Conservation (phyloP, 2,888 invertebrate species). For the Cheilosia pagana region DNA sequence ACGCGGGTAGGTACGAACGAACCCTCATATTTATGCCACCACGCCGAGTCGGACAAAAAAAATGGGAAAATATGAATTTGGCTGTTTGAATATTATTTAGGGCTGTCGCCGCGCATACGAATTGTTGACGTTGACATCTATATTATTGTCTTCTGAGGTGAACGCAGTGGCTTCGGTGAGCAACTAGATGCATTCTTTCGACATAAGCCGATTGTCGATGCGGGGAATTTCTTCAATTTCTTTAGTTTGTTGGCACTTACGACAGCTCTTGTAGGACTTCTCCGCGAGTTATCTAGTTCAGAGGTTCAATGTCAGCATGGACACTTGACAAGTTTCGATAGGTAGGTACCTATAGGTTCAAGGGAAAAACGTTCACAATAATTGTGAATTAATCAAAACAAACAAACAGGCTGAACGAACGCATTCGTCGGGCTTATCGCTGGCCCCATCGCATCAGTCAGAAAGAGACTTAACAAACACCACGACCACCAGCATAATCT, state of each 20-base stretch:
- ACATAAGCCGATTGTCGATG: constrained; percentile 69
- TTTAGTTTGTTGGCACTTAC: constrained; percentile 14
- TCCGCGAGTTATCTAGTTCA: constrained; percentile 47
- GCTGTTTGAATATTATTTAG: constrained; percentile 30
- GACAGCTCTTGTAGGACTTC: constrained; percentile 62
- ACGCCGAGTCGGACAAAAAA: not conserved
- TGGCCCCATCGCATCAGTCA: constrained; percentile 40
- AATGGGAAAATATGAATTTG: constrained; percentile 34
- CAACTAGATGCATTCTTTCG: constrained; percentile 50
- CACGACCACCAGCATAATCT: not conserved
- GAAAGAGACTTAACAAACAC: constrained; percentile 14
- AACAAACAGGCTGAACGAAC: constrained; percentile 37
- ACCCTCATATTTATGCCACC: constrained; percentile 5
- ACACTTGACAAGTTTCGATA: not conserved
- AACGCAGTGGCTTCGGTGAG: constrained; percentile 44
- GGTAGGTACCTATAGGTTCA: not conserved
- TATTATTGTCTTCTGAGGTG: constrained; percentile 63
- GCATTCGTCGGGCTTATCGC: constrained; percentile 52
- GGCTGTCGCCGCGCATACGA: constrained; percentile 44
- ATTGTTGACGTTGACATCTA: constrained; percentile 64
- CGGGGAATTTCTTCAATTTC: constrained; percentile 23
- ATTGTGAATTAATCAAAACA: constrained; percentile 65
- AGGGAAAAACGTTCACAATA: constrained; percentile 22
- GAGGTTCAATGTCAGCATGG: constrained; percentile 39
- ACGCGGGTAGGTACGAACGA: constrained; percentile 20